phyloP scores from a whole-genome alignment of 2,888 invertebrate genomes.

The Tenodera sinensis region DNA sequence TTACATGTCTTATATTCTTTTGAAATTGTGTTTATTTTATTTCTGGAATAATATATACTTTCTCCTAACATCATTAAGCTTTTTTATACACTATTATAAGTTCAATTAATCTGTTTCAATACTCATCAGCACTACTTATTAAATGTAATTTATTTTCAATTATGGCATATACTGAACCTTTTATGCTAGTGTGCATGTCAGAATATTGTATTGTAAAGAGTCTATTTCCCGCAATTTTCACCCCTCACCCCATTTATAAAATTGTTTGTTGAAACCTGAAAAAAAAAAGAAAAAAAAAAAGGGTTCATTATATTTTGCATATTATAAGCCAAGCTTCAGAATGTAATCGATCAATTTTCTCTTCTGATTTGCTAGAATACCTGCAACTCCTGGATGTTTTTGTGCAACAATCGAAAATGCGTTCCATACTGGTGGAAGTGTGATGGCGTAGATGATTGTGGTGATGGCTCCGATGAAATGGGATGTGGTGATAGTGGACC shows the following conservation, averaged over 20 bases:
- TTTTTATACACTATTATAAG: too few species aligned
- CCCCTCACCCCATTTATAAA: not conserved
- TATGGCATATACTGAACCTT: too few species aligned
- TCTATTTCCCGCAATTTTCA: not conserved
- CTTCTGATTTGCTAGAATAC: not conserved
- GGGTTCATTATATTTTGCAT: not conserved
- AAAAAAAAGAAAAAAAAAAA: not conserved
- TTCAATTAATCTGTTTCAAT: too few species aligned
- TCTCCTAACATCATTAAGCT: too few species aligned
- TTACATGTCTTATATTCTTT: not conserved
- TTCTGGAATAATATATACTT: too few species aligned
- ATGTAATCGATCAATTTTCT: not conserved
- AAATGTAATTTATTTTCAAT: too few species aligned
- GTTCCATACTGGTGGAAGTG: constrained; percentile 57
- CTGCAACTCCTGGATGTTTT: constrained; percentile 63
- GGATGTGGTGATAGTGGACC: constrained; percentile 49
- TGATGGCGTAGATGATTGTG: constrained; percentile 72
- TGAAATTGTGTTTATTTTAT: not conserved
- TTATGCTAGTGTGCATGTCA: too few species aligned
- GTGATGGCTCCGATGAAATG: constrained; percentile 69
- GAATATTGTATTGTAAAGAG: too few species aligned
- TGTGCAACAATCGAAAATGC: constrained; percentile 60
- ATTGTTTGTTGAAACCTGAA: not conserved
- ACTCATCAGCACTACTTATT: too few species aligned
- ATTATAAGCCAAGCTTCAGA: not conserved